Evolutionary conservation across 2,797 vertebrate species (phyloP).

Genomic region (Decapterus maruadsi): DNA sequence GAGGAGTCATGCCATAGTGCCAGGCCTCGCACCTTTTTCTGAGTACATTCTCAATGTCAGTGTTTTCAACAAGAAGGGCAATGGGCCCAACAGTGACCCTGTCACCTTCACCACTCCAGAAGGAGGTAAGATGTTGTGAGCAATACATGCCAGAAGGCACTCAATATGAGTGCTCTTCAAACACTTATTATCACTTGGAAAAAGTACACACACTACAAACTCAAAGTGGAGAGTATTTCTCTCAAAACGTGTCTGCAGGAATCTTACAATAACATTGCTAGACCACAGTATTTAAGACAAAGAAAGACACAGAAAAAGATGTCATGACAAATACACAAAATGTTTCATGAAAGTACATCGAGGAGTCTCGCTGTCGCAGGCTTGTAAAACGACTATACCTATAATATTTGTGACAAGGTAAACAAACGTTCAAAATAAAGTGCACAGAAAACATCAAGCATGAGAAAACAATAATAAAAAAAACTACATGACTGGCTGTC

Average conservation of each 20-base stretch:
- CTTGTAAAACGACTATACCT: conserved; percentile 2
- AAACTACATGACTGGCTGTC: background rate
- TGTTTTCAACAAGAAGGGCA: conserved; percentile 93
- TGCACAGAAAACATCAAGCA: background rate
- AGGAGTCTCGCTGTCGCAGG: background rate
- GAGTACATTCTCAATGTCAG: conserved; percentile 91
- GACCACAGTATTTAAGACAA: background rate
- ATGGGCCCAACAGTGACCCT: conserved; percentile 90
- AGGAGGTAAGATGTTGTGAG: conserved; percentile 87
- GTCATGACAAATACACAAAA: background rate
- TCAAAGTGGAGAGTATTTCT: background rate
- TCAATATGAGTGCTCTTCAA: background rate
- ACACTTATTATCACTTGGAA: background rate
- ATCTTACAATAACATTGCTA: background rate
- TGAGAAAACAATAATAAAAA: background rate
- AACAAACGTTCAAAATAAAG: background rate
- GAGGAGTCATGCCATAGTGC: conserved; percentile 88
- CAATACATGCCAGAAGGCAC: background rate
- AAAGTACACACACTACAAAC: background rate
- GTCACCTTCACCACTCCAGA: conserved; percentile 92
- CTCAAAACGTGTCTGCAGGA: background rate
- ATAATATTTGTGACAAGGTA: background rate
- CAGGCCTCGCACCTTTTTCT: conserved; percentile 91
- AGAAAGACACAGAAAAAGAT: background rate
- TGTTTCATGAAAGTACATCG: no score